A percentile compares a stretch with the other conserved stretches of the same genome.
phyloP scores from a whole-genome alignment of 2,113 vertebrate genomes.

The Microcebus tavaratra region DNA sequence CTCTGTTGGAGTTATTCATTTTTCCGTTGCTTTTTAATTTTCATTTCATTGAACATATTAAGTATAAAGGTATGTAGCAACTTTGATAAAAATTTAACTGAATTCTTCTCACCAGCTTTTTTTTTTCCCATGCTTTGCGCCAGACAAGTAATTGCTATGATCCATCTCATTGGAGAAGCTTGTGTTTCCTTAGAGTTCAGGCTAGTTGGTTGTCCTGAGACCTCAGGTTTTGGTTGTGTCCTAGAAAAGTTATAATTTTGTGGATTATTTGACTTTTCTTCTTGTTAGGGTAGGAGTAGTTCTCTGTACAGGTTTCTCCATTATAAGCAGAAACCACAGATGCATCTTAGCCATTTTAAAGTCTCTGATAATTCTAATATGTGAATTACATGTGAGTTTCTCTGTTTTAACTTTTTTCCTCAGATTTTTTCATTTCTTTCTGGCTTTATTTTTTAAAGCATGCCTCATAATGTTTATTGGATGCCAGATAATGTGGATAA shows the following conservation, averaged over 20 bases:
- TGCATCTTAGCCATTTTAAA: not conserved
- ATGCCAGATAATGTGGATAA: not conserved
- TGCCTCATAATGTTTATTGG: not conserved
- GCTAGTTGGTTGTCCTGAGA: not conserved
- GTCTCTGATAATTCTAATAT: not conserved
- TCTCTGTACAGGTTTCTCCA: not conserved
- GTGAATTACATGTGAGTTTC: not conserved
- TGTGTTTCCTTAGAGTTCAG: not conserved
- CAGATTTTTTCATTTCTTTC: not conserved
- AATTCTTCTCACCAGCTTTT: not conserved
- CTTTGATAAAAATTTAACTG: slow-evolving; percentile 30
- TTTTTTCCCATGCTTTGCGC: not conserved
- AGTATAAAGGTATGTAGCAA: slow-evolving; percentile 27
- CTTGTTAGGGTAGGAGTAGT: not conserved
- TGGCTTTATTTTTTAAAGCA: not conserved
- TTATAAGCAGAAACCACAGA: not conserved
- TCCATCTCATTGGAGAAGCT: not conserved
- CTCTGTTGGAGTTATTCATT: not conserved
- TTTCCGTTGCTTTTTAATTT: slow-evolving; percentile 11
- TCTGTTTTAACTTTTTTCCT: not conserved
- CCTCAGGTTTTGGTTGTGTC: not conserved
- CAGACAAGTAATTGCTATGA: not conserved
- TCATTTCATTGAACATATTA: not conserved
- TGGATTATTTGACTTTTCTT: not conserved
- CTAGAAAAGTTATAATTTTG: not conserved